Evolutionary conservation across 2,113 vertebrate species (phyloP), one percentile per base, ranked within the genome.

Genomic region (Amphiprion percula): DNA sequence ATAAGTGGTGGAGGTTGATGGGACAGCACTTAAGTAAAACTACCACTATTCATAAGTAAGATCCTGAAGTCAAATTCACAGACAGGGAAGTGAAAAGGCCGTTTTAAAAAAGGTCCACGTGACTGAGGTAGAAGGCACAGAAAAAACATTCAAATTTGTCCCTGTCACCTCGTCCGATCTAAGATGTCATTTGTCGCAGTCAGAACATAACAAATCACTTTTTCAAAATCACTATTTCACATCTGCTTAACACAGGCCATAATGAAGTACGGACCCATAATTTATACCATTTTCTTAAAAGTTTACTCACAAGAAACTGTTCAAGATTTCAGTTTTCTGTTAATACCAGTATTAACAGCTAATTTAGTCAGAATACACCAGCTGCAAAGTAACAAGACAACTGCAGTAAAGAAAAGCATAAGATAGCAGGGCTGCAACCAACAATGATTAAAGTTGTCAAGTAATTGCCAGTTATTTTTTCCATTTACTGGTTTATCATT

Each of bases 51-150:
- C 56, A 77, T 60, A 77, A 73, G 59, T 55, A 77, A 8, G 30
- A 72, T 54, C 67, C 33, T 41, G 11, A 70, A 61, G 53, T 47
- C 59, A 68, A 72, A 68, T 60, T 67, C 26, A 46, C 67, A 70
- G 46, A 68, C 49, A 9, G 10, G 63, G 63, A 70, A 82, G 59
- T 65, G 41, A 84, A 64, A 72, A 17, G 4, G 16, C 19, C 0
- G 0, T 56, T 64, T 9, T 14, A 44, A 44, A 44, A 44, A 44
- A 44, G 6, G 2, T 16, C 53, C 2, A 9, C 0, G 2, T 44
- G 61, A 63, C 52, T 21, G 15, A 47, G 11, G 12, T 64, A 37
- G 37, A 50, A n/a, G 39, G 50, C 15, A 4, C 19, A 19, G 52
- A 66, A 26, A 26, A 72, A 67, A 78, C 37, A 70, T 56, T 60